Base-by-base conservation (phyloP, 2,113 vertebrate species). In the Neolamprologus sp. region DNA sequence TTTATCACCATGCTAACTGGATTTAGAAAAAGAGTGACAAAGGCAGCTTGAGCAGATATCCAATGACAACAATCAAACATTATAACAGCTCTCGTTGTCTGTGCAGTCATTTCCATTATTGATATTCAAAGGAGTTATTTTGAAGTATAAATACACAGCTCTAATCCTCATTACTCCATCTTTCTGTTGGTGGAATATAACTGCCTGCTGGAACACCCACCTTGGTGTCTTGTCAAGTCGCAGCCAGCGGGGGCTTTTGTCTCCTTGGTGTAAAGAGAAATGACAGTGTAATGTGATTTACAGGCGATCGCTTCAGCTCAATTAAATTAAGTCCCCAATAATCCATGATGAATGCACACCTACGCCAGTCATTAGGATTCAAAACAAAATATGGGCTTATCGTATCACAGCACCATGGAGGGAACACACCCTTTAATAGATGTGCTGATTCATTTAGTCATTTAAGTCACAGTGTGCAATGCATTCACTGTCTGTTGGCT, bases 211-310 rank as follows among this genome's bases (percentile, higher is more conserved):
- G 85, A 95, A 94, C 93, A 94, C 92, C 94, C 93, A 94, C 92
- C 92, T 93, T 84, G 92, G 89, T 90, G 88, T 94, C 92, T 94
- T 93, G 92, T 94, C 90, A 91, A 93, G 90, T 91, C 91, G 80
- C 90, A 92, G 94, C 92, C 91, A 85, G 89, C 91, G 85, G 93
- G 91, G 90, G 91, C 91, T 93, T 94, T 95, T 94, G 92, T 95
- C 95, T 95, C 91, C 80, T 87, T 53, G 87, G 92, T 92, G 92
- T 96, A 95, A 95, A 95, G 94, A 96, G 94, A 91, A 96, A 96
- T 96, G 96, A 96, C 96, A 94, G 94, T 85, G 90, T 96, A 96
- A 96, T 96, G 91, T 96, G 95, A 97, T 97, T 96, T 96, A 96
- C 95, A 95, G 93, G 91, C 93, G 92, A 97, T 96, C 91, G 91